Evolutionary conservation across 1,140 invertebrate genomes (phyloP).

Genomic region (Choristoneura fumiferana): DNA sequence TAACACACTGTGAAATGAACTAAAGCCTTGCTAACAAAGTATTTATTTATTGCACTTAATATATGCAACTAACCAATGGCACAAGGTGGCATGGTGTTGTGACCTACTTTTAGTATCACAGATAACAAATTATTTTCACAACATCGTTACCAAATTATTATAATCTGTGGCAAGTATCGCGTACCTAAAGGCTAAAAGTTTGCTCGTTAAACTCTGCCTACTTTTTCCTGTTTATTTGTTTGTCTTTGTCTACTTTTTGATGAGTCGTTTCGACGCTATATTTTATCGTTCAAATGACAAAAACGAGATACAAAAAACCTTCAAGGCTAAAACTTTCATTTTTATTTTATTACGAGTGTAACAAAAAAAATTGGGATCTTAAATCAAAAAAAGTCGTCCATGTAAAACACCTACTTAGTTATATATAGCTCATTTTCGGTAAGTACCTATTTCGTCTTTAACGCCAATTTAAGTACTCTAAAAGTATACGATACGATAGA

Average conservation of each 20-base stretch:
- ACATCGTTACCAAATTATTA: background rate
- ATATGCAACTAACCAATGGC: no score
- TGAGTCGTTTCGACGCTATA: conserved; percentile 12
- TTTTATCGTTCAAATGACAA: conserved; percentile 2
- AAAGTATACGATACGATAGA: no score
- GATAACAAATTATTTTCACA: conserved; percentile 1
- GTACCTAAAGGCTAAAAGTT: conserved; percentile 4
- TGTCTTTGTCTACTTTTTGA: conserved; percentile 4
- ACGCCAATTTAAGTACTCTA: no score
- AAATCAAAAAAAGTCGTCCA: no score
- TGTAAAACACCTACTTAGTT: no score
- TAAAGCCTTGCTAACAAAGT: no score
- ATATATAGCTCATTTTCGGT: no score
- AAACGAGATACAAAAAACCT: background rate
- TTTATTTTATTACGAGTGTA: background rate
- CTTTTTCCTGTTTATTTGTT: conserved; percentile 13
- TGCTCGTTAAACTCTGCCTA: conserved; percentile 10
- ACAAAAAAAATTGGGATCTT: background rate
- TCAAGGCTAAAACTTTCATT: background rate
- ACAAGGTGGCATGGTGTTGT: no score
- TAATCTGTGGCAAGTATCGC: no score
- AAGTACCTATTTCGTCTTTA: no score
- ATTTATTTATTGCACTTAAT: no score
- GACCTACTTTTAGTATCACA: background rate
- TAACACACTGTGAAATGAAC: no score